phyloP scores from a whole-genome alignment of 2,113 vertebrate species.

The Clarias magur region DNA sequence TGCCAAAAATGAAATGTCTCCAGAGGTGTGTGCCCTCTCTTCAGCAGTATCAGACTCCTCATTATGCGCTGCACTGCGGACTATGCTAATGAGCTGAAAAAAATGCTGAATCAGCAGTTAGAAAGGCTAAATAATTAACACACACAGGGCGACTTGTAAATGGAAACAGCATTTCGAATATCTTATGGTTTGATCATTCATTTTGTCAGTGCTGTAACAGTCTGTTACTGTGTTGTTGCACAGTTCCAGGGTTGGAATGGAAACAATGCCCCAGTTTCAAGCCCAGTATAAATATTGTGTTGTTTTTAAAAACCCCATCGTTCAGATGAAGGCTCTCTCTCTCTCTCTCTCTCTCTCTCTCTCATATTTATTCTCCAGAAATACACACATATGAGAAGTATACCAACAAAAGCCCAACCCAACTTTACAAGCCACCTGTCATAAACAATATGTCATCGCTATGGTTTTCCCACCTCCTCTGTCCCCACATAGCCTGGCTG shows the following conservation, averaged over 20 bases:
- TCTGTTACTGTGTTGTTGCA: background rate
- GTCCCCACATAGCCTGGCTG: conserved; percentile 29
- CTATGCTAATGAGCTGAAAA: conserved; percentile 55
- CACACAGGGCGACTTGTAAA: conserved; percentile 41
- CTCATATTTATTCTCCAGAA: background rate
- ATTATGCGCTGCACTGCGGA: conserved; percentile 57
- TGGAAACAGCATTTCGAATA: conserved; percentile 18
- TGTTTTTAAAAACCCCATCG: background rate
- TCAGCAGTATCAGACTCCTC: conserved; percentile 41
- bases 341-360: background rate
- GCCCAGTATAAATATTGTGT: background rate
- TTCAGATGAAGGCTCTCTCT: background rate
- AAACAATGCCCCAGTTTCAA: background rate
- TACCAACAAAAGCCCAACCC: conserved; percentile 15
- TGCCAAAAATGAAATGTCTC: conserved; percentile 18
- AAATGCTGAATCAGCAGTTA: conserved; percentile 60
- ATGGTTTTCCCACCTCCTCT: conserved; percentile 20
- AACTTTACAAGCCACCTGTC: conserved; percentile 31
- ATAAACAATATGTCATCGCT: conserved; percentile 39
- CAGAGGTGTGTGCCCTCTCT: conserved; percentile 47
- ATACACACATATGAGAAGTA: background rate
- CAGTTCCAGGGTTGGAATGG: background rate
- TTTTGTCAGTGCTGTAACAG: conserved; percentile 5
- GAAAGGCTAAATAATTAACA: conserved; percentile 61
- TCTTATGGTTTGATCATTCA: background rate